phyloP scores from a whole-genome alignment of 2,113 vertebrate genomes.

The Poeciliopsis prolifica region DNA sequence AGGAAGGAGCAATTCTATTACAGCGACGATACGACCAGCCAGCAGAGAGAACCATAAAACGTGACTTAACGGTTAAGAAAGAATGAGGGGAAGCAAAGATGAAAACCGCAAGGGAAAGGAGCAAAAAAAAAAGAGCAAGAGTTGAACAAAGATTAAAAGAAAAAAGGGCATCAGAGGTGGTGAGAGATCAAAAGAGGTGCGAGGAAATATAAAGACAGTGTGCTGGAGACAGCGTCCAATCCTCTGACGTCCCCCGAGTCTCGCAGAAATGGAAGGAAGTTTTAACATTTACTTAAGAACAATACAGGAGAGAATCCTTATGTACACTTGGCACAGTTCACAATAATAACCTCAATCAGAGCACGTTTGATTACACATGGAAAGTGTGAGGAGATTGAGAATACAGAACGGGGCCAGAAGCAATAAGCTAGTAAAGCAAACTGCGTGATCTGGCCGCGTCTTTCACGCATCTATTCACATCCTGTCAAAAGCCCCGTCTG shows the following conservation, averaged over 20 bases:
- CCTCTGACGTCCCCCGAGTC: conserved; percentile 30
- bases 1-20: conserved; percentile 79
- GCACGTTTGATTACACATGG: conserved; percentile 46
- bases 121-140: conserved; percentile 19
- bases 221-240: conserved; percentile 33
- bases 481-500: conserved; percentile 54
- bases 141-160: conserved; percentile 50
- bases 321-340: conserved; percentile 48
- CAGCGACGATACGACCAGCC: conserved; percentile 46
- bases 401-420: conserved; percentile 50
- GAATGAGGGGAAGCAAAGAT: conserved; percentile 34
- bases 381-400: conserved; percentile 48
- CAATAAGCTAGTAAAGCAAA: conserved; percentile 65
- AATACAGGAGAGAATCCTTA: conserved; percentile 42
- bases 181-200: conserved; percentile 27
- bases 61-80: conserved; percentile 67
- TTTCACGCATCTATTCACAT: conserved; percentile 65
- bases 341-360: conserved; percentile 47
- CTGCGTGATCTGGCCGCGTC: conserved; percentile 53
- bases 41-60: conserved; percentile 75
- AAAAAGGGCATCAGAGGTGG: conserved; percentile 10
- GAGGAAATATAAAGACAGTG: conserved; percentile 25
- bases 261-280: conserved; percentile 21
- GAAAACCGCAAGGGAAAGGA: conserved; percentile 17
- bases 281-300: conserved; percentile 41